Conservation (phyloP, 2,113 vertebrate genomes). For the Crotalus horridus region DNA sequence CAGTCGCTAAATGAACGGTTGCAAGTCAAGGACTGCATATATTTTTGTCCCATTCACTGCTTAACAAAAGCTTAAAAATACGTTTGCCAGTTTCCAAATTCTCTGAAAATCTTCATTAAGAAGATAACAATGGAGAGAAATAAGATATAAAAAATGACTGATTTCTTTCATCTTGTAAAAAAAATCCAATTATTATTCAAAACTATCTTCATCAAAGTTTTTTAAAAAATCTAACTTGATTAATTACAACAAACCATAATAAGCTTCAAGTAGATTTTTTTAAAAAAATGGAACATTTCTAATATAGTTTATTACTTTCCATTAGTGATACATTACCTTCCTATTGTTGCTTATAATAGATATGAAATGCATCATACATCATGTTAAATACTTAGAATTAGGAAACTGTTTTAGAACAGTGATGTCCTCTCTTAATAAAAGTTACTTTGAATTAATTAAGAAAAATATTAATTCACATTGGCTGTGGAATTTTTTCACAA, state of each 20-base stretch:
- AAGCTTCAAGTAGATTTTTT: background rate
- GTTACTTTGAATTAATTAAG: conserved; percentile 31
- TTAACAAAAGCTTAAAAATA: too few relatives aligned
- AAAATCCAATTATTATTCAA: background rate
- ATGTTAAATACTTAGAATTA: conserved; percentile 15
- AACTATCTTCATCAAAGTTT: background rate
- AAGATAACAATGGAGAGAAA: too few relatives aligned
- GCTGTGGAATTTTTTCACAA: conserved; percentile 24
- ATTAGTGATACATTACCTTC: conserved; percentile 9
- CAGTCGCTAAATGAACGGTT: too few relatives aligned
- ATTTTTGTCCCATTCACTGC: too few relatives aligned
- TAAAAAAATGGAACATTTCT: background rate
- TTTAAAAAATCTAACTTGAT: background rate
- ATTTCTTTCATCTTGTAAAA: background rate
- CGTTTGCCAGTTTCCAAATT: too few relatives aligned
- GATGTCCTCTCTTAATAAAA: conserved; percentile 24
- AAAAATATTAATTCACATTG: conserved; percentile 28
- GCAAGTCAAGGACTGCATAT: too few relatives aligned
- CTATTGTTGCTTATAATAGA: conserved; percentile 2
- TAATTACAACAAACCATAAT: background rate
- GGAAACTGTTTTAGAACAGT: conserved; percentile 27
- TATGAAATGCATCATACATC: background rate
- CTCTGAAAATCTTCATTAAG: too few relatives aligned
- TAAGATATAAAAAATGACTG: too few relatives aligned
- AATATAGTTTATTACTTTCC: conserved; percentile 7